Evolutionary conservation across 2,888 invertebrate genomes (phyloP).

Genomic region (Microctonus aethiopoides): DNA sequence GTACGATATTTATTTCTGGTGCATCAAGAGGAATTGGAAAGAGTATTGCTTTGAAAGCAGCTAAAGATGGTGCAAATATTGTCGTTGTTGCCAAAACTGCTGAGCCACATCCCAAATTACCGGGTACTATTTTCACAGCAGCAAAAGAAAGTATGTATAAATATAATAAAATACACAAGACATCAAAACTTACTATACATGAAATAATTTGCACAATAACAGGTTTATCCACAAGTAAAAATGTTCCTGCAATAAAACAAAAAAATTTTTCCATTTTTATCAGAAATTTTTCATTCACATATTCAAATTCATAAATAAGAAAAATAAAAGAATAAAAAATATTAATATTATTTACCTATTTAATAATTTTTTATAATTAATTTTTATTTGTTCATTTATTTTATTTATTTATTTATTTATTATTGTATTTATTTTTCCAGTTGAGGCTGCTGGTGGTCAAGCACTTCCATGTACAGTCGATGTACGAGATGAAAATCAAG

Average conservation of each 20-base stretch:
- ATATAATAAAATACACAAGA: slow-evolving; percentile 2
- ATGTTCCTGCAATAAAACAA: no score
- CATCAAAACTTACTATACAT: no score
- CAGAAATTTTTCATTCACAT: no score
- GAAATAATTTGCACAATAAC: slow-evolving; percentile 11
- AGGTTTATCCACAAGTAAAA: no score
- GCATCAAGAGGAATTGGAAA: slow-evolving; percentile 97
- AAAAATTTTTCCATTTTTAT: no score
- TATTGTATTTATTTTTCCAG: slow-evolving; percentile 72
- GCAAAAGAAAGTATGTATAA: slow-evolving; percentile 81
- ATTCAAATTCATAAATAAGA: no score
- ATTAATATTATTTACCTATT: no score
- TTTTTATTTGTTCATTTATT: slow-evolving; percentile 22
- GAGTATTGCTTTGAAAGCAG: slow-evolving; percentile 92
- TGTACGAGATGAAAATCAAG: slow-evolving; percentile 83
- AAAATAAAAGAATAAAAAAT: no score
- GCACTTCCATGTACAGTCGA: slow-evolving; percentile 89
- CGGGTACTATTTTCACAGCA: slow-evolving; percentile 91
- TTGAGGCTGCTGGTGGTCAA: slow-evolving; percentile 87
- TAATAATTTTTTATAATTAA: no score
- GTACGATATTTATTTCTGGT: slow-evolving; percentile 94
- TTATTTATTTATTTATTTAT: not conserved
- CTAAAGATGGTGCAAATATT: slow-evolving; percentile 91
- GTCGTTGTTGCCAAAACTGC: slow-evolving; percentile 93
- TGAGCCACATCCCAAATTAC: slow-evolving; percentile 88